Percentiles rank a stretch among this genome's conserved stretches.
Evolutionary conservation across 2,888 invertebrate genomes (phyloP).

Genomic region (Lumbricus terrestris): DNA sequence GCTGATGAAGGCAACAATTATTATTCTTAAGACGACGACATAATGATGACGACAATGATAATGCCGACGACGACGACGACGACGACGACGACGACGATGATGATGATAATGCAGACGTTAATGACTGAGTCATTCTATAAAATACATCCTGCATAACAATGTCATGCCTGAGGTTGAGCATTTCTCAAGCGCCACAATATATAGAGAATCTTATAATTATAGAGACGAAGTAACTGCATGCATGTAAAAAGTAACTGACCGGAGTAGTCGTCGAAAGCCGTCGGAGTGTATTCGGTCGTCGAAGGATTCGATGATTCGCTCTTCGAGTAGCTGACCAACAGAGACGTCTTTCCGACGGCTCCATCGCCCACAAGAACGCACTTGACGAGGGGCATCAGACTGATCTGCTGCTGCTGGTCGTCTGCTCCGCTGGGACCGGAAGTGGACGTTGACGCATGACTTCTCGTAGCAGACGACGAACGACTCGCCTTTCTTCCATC

Average conservation of each 20-base stretch:
- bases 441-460: not conserved
- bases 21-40: not conserved
- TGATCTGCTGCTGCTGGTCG: too few relatives aligned
- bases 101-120: not conserved
- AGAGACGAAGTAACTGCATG: too few relatives aligned
- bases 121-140: not conserved
- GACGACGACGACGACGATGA: not conserved
- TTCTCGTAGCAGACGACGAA: not conserved
- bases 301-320: slow-evolving; percentile 76
- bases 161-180: not conserved
- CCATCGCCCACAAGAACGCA: slow-evolving; percentile 93
- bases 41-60: not conserved
- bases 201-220: not conserved
- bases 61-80: too few relatives aligned
- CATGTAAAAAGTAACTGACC: slow-evolving; percentile 65
- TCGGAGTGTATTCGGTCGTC: slow-evolving; percentile 76
- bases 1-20: not conserved
- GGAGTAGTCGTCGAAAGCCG: slow-evolving; percentile 93
- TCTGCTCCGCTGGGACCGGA: not conserved
- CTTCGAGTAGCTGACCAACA: slow-evolving; percentile 89
- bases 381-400: slow-evolving; percentile 65
- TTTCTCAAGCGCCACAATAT: not conserved
- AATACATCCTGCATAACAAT: too few relatives aligned
- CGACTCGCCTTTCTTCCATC: not conserved
- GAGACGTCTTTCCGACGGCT: slow-evolving; percentile 88